phyloP scores from a whole-genome alignment of 2,113 vertebrate species.

The Melierax canorus region DNA sequence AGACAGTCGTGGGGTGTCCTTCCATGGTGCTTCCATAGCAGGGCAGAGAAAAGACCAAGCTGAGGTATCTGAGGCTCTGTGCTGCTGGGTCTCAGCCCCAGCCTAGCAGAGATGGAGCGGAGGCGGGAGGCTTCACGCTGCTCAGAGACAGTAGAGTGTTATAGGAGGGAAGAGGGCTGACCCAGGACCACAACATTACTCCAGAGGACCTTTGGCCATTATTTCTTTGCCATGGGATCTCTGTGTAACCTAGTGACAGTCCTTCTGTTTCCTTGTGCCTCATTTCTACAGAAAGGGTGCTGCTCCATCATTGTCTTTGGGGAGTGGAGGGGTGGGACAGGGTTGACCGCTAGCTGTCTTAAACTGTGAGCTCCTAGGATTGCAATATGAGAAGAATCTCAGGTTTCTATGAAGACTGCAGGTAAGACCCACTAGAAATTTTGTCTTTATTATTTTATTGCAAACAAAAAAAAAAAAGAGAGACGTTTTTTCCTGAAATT shows the following conservation, averaged over 20 bases:
- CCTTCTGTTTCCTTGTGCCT: not conserved
- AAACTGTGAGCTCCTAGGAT: not conserved
- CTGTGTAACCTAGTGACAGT: not conserved
- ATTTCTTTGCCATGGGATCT: not conserved
- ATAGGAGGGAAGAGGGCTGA: not conserved
- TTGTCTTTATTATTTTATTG: not conserved
- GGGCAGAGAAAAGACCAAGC: not conserved
- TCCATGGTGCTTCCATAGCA: not conserved
- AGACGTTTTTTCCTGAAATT: not conserved
- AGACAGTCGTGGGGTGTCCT: not conserved
- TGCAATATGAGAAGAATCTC: not conserved
- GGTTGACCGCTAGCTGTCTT: not conserved
- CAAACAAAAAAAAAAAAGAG: not conserved
- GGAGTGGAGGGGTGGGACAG: not conserved
- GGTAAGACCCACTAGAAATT: not conserved
- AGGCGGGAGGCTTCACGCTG: not conserved
- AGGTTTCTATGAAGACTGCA: not conserved
- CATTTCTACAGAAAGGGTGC: not conserved
- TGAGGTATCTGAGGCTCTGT: not conserved
- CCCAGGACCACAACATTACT: not conserved
- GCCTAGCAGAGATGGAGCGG: not conserved
- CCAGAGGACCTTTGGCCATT: not conserved
- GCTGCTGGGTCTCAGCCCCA: not conserved
- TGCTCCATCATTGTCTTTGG: not conserved
- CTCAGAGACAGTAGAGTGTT: not conserved